Conservation (phyloP, 53 echinoderm and acorn worm genomes). For the Henricia sp. region DNA sequence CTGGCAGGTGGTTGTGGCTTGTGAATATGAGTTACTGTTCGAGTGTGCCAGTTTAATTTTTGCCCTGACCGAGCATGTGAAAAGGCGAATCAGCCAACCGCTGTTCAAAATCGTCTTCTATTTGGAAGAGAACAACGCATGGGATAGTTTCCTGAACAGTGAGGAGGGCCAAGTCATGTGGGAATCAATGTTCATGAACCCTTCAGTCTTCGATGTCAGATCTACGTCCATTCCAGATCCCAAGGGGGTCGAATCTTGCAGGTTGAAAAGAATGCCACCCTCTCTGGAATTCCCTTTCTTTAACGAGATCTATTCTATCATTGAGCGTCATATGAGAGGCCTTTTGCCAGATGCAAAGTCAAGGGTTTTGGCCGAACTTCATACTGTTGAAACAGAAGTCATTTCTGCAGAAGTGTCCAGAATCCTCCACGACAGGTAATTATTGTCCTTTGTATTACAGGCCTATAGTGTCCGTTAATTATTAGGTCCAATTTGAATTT, state of each 20-base stretch:
- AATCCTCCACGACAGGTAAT: conserved; percentile 21
- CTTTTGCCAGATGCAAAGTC: conserved; percentile 25
- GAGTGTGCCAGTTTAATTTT: conserved; percentile 43
- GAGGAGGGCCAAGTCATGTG: conserved; percentile 1
- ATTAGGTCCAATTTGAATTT: no score
- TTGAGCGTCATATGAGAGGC: conserved; percentile 42
- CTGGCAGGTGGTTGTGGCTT: conserved; percentile 59
- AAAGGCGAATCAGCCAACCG: conserved; percentile 14
- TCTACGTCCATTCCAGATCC: conserved; percentile 35
- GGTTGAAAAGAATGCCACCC: conserved; percentile 7
- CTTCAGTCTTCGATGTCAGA: conserved; percentile 37
- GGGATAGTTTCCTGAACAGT: neutral
- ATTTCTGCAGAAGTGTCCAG: conserved; percentile 5
- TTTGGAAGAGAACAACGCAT: conserved; percentile 42
- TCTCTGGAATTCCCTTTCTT: conserved; percentile 48
- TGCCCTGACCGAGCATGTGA: conserved; percentile 40
- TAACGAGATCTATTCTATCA: conserved; percentile 27
- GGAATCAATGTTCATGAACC: conserved; percentile 25
- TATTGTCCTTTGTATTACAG: no score
- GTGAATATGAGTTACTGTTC: conserved; percentile 33
- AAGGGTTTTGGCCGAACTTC: conserved; percentile 32
- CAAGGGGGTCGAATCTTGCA: conserved; percentile 60
- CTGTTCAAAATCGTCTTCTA: conserved; percentile 48
- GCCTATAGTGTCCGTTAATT: no score
- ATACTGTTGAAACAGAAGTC: neutral